phyloP scores from a whole-genome alignment of 2,113 vertebrate genomes.

The Bungarus multicinctus region DNA sequence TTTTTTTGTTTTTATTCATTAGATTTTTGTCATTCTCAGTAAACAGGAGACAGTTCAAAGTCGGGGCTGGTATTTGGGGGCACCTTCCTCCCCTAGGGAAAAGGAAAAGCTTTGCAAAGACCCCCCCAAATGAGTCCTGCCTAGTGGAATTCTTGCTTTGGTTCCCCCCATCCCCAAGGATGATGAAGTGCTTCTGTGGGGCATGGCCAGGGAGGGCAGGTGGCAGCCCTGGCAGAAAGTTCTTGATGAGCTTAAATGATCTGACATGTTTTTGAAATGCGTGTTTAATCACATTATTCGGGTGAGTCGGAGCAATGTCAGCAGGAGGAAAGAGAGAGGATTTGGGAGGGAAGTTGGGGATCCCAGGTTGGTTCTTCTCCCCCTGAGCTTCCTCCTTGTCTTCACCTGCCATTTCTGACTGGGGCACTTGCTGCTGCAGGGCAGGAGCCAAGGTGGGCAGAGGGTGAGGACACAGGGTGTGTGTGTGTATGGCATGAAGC shows the following conservation, averaged over 20 bases:
- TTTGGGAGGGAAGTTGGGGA: neutral
- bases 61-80: neutral
- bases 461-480: neutral
- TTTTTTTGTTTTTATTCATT: neutral
- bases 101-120: neutral
- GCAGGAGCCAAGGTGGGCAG: neutral
- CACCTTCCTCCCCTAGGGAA: neutral
- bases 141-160: neutral
- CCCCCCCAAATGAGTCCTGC: neutral
- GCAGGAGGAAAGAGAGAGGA: neutral
- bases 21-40: neutral
- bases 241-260: neutral
- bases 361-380: neutral
- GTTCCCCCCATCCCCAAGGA: no score
- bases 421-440: neutral
- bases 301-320: neutral
- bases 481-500: neutral
- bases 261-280: neutral
- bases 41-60: neutral
- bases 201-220: neutral
- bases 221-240: neutral
- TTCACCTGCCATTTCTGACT: neutral
- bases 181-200: neutral
- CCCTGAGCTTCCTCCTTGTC: neutral
- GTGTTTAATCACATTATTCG: neutral